Conservation (phyloP, 2,113 vertebrate species). For the Hydrolagus affinis region DNA sequence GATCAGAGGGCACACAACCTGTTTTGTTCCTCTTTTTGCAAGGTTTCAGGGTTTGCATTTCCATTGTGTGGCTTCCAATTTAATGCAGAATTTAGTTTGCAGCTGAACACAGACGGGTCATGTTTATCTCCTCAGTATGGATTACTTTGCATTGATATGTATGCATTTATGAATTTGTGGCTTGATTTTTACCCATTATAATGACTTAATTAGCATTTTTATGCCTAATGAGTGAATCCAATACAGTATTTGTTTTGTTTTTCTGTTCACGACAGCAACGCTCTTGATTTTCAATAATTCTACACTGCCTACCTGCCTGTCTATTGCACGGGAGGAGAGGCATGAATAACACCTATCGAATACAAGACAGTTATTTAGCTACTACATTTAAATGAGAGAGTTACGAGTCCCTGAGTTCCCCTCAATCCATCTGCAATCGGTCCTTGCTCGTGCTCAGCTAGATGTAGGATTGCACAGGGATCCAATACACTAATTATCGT, state of each 20-base stretch:
- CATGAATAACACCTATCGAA: neutral
- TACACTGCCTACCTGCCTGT: neutral
- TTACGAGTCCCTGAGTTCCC: neutral
- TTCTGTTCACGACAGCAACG: neutral
- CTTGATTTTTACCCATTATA: slow-evolving; percentile 17
- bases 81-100: neutral
- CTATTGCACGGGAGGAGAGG: neutral
- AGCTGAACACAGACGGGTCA: neutral
- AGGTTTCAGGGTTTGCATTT: neutral
- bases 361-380: neutral
- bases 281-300: neutral
- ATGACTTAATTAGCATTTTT: slow-evolving; percentile 22
- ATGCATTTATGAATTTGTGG: slow-evolving; percentile 5
- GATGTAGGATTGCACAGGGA: neutral
- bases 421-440: neutral
- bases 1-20: slow-evolving; percentile 4
- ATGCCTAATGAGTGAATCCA: neutral
- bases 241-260: too few relatives aligned
- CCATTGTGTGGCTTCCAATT: neutral
- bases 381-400: neutral
- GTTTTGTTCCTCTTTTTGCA: neutral
- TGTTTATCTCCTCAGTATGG: neutral
- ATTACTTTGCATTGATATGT: neutral
- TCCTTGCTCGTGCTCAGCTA: too few relatives aligned
- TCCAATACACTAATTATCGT: neutral